Evolutionary conservation across 2,113 vertebrate species (phyloP), one percentile per base, ranked within the genome.

Genomic region (Orycteropus afer): DNA sequence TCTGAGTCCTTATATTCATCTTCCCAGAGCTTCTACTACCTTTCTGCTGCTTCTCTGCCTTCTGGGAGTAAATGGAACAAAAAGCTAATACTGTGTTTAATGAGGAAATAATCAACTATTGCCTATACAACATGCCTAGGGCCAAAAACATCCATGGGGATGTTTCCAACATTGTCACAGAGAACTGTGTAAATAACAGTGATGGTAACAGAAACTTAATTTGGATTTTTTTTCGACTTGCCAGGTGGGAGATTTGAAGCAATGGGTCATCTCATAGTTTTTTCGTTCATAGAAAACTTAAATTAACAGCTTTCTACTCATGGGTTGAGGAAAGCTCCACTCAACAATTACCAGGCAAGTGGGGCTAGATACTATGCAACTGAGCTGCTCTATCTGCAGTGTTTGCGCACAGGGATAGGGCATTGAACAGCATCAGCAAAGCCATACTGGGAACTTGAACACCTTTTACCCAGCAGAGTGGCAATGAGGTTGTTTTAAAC

Each of bases 391-490:
- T 8, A 65, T 53, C 49, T 23, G 5, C 15, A 29, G 63, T 25
- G 69, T n/a, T 65, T 91, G 61, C 42, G 49, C 40, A 5, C 40
- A 4, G 8, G 8, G 42, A 34, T 74, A 2, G 8, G 20, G 10
- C 7, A 18, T 29, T 37, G n/a, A n/a, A 89, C 11, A 34, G 25
- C 61, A 25, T 77, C 69, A 32, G 29, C 15, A 81, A 95, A 47
- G 34, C n/a, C 74, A 76, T 3, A 22, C 92, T 77, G 73, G 32
- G 73, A 87, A 47, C 40, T 18, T 82, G 59, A 94, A 82, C 22
- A 42, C 74, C 27, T 78, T 93, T 96, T 93, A 85, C 81, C 34
- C 90, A 96, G 93, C 88, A 76, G 63, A 85, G 69, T 47, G 17
- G 22, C 79, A 57, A 10, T 3, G 23, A 93, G 59, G 55, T 17